Evolutionary conservation across 1,140 invertebrate species (phyloP).

Genomic region (Rhagoletis zephyria): DNA sequence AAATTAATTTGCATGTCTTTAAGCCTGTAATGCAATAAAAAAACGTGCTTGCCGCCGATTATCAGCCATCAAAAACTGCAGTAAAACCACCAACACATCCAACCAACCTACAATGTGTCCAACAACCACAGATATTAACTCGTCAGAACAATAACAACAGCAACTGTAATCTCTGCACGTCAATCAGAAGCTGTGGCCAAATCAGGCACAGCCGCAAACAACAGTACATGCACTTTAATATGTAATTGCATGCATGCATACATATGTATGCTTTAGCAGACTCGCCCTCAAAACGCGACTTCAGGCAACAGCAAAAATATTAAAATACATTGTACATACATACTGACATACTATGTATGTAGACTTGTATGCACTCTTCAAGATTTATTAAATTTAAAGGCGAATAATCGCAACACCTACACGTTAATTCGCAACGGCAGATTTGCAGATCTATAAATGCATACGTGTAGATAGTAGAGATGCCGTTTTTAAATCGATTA

Average conservation of each 20-base stretch:
- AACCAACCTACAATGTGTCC: too few species aligned
- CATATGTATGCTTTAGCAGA: not conserved
- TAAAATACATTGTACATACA: not conserved
- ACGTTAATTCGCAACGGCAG: conserved; percentile 31
- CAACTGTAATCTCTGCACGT: conserved; percentile 25
- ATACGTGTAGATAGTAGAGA: too few species aligned
- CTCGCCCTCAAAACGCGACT: conserved; percentile 1
- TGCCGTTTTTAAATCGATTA: too few species aligned
- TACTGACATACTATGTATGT: not conserved
- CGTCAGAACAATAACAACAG: not conserved
- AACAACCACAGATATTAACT: not conserved
- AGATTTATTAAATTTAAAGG: conserved; percentile 41
- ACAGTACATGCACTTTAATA: not conserved
- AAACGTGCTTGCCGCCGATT: conserved; percentile 1
- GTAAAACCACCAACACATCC: not conserved
- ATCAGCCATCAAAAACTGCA: not conserved
- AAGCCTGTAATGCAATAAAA: conserved; percentile 24
- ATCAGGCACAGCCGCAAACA: not conserved
- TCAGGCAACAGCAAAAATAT: not conserved
- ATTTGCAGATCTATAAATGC: not conserved
- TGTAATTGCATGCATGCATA: not conserved
- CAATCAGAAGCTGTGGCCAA: conserved; percentile 43
- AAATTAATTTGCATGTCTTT: conserved; percentile 43
- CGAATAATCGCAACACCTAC: conserved; percentile 50
- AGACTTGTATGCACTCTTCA: not conserved